Conservation (phyloP, 2,888 invertebrate species). For the Agonum fuliginosum region DNA sequence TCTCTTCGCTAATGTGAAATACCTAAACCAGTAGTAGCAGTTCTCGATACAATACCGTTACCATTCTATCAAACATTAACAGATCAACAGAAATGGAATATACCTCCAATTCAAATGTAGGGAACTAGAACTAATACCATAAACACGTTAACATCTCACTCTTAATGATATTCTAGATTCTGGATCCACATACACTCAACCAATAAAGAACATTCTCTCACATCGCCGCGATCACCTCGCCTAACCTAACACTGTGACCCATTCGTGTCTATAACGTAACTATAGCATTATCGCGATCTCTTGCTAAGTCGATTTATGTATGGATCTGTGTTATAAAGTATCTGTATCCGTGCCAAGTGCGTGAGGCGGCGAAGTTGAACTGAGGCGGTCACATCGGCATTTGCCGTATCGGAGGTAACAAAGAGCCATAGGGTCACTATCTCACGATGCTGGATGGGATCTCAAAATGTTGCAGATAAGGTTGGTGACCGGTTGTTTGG, state of each 20-base stretch:
- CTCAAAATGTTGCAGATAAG: neutral
- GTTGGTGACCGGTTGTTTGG: no score
- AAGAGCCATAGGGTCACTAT: neutral
- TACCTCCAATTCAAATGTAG: no score
- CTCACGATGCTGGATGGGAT: neutral
- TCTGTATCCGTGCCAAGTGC: neutral
- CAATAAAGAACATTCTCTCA: conserved; percentile 13
- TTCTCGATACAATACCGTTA: no score
- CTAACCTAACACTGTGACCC: conserved; percentile 6
- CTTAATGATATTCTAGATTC: neutral
- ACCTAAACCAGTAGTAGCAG: no score
- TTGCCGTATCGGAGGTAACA: neutral
- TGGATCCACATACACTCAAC: neutral
- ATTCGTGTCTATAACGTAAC: conserved; percentile 9
- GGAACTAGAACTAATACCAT: neutral
- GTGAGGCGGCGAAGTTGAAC: no score
- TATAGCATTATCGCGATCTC: conserved; percentile 21
- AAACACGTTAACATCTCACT: neutral
- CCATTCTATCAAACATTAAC: no score
- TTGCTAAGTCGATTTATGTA: neutral
- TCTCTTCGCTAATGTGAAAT: no score
- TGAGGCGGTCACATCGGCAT: neutral
- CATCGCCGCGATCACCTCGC: neutral
- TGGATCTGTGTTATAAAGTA: conserved; percentile 2
- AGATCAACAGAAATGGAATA: no score